A percentile compares a stretch with the other conserved stretches of the same genome.
Evolutionary conservation across 2,797 vertebrate species (phyloP).

Genomic region (Lepus oiostolus): DNA sequence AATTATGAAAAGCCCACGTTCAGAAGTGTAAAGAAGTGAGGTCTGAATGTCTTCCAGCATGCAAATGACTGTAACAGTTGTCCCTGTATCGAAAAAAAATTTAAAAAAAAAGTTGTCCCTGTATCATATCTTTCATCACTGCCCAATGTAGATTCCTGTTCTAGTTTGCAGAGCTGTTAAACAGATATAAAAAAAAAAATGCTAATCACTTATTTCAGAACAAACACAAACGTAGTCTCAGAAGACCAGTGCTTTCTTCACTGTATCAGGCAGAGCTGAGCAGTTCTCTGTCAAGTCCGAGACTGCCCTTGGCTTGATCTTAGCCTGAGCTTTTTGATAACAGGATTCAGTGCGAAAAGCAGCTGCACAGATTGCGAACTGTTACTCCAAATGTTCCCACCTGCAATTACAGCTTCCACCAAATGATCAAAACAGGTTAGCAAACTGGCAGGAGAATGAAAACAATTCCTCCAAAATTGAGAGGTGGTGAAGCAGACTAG

Average conservation of each 20-base stretch:
- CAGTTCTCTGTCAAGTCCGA: slow-evolving; percentile 73
- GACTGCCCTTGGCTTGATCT: slow-evolving; percentile 69
- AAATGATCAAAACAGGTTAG: slow-evolving; percentile 81
- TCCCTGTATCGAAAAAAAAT: neutral
- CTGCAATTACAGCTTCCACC: slow-evolving; percentile 79
- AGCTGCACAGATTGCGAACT: slow-evolving; percentile 75
- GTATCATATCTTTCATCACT: slow-evolving; percentile 40
- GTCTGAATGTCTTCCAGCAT: slow-evolving; percentile 21
- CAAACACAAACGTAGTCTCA: slow-evolving; percentile 59
- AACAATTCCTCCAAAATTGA: slow-evolving; percentile 69
- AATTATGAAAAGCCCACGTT: slow-evolving; percentile 58
- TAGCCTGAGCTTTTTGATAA: slow-evolving; percentile 80
- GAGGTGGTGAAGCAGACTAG: slow-evolving; percentile 45
- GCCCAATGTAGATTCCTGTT: slow-evolving; percentile 22
- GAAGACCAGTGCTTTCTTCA: slow-evolving; percentile 59
- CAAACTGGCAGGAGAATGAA: slow-evolving; percentile 80
- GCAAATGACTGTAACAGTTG: slow-evolving; percentile 51
- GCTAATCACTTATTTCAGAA: slow-evolving; percentile 57
- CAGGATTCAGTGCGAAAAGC: slow-evolving; percentile 70
- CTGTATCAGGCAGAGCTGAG: slow-evolving; percentile 68
- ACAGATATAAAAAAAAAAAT: slow-evolving; percentile 48
- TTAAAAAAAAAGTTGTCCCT: neutral
- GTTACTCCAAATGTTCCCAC: slow-evolving; percentile 81
- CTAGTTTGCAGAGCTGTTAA: slow-evolving; percentile 48
- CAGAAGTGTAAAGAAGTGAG: slow-evolving; percentile 33